Conservation (phyloP, 2,797 vertebrate genomes). For the Cirrhinus molitorella region DNA sequence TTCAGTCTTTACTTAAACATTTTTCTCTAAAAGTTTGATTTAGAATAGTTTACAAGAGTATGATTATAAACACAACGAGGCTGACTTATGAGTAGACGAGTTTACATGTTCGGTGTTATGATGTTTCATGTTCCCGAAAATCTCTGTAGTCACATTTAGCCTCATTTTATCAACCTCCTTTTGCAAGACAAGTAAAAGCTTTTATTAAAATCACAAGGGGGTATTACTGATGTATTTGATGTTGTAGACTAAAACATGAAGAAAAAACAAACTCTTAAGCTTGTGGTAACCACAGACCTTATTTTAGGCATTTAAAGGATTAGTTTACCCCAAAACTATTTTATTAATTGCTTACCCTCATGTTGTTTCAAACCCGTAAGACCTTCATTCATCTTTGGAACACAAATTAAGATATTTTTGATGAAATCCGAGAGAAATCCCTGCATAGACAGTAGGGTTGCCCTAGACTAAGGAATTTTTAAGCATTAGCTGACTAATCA, state of each 20-base stretch:
- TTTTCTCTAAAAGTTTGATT: neutral
- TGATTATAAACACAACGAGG: neutral
- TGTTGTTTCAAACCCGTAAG: too few species aligned
- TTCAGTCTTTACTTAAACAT: neutral
- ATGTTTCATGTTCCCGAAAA: neutral
- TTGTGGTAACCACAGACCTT: neutral
- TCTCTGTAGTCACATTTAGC: neutral
- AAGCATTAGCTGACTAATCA: too few species aligned
- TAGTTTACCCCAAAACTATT: too few species aligned
- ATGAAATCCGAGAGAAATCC: too few species aligned
- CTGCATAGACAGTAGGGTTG: too few species aligned
- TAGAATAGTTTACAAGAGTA: neutral
- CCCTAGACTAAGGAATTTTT: too few species aligned
- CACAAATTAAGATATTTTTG: too few species aligned
- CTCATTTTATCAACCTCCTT: neutral
- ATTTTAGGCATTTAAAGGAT: neutral
- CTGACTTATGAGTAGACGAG: neutral
- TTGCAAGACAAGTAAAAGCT: conserved; percentile 1
- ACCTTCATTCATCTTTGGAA: too few species aligned
- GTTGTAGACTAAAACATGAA: neutral
- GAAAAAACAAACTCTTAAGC: neutral
- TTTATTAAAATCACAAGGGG: neutral
- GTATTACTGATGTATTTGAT: neutral
- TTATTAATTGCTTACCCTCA: too few species aligned
- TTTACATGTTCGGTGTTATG: neutral